These are phyloP conservation scores for Spodoptera exigua DNA, from an alignment of 2,888 invertebrate species.

Conservation along the genomic window DNA sequence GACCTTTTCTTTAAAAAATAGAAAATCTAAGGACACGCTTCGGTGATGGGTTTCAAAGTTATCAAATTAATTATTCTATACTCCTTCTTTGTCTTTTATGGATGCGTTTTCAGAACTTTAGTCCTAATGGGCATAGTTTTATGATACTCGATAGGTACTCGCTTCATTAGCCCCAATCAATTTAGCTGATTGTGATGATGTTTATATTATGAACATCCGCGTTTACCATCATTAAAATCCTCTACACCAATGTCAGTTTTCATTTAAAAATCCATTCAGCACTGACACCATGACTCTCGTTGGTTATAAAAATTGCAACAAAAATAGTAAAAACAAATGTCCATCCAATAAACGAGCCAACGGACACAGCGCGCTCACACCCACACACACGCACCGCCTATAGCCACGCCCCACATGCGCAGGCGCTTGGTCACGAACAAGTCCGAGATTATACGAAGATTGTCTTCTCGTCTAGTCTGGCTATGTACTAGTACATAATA, in stretches of 20 bases:
- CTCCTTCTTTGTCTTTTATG: too few species aligned
- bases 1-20: too few species aligned
- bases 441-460: constrained; percentile 82
- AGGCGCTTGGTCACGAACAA: constrained; percentile 80
- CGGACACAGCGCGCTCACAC: constrained; percentile 68
- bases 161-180: background rate
- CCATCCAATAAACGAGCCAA: constrained; percentile 56
- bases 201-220: background rate
- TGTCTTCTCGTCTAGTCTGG: constrained; percentile 78
- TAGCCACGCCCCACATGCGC: constrained; percentile 75
- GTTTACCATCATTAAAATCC: background rate
- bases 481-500: constrained; percentile 58
- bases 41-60: too few species aligned
- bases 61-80: too few species aligned
- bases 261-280: constrained; percentile 32
- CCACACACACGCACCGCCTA: constrained; percentile 63
- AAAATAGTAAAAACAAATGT: constrained; percentile 42
- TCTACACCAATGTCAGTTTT: constrained; percentile 17
- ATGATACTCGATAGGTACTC: background rate
- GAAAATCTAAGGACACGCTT: too few species aligned
- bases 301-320: constrained; percentile 40
- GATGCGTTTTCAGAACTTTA: background rate
- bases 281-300: constrained; percentile 25
- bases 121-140: background rate
- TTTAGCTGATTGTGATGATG: background rate